Conservation (phyloP, 2,113 vertebrate species). For the Phyllopteryx taeniolatus region DNA sequence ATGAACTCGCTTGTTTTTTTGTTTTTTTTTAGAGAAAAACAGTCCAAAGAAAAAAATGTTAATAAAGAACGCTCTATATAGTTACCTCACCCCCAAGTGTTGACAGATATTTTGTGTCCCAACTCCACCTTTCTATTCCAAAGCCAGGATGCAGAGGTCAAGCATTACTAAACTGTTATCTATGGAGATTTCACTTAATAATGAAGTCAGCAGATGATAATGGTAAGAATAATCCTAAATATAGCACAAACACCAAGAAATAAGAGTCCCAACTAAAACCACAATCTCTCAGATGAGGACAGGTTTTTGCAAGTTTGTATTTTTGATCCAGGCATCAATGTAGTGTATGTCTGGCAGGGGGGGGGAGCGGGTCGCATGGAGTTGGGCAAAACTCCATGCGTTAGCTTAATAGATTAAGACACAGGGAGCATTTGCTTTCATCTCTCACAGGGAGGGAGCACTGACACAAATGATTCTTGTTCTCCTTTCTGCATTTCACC, state of each 20-base stretch:
- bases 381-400: constrained; percentile 25
- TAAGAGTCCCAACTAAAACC: constrained; percentile 25
- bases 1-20: constrained; percentile 76
- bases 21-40: background rate
- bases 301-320: constrained; percentile 15
- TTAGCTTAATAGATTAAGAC: constrained; percentile 70
- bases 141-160: background rate
- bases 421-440: constrained; percentile 72
- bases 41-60: constrained; percentile 19
- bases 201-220: constrained; percentile 12
- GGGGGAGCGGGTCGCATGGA: background rate
- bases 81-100: constrained; percentile 12
- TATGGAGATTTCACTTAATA: constrained; percentile 8
- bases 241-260: constrained; percentile 16
- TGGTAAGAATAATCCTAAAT: constrained; percentile 6
- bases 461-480: constrained; percentile 74
- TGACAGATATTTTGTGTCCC: background rate
- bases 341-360: constrained; percentile 20
- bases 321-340: constrained; percentile 29
- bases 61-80: constrained; percentile 10
- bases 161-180: constrained; percentile 12
- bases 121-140: background rate
- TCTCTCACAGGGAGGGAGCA: constrained; percentile 68
- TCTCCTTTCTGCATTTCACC: constrained; percentile 24
- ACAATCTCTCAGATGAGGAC: constrained; percentile 38